Base-by-base conservation (phyloP, 2,888 invertebrate species). In the Chromoteleia sp. region DNA sequence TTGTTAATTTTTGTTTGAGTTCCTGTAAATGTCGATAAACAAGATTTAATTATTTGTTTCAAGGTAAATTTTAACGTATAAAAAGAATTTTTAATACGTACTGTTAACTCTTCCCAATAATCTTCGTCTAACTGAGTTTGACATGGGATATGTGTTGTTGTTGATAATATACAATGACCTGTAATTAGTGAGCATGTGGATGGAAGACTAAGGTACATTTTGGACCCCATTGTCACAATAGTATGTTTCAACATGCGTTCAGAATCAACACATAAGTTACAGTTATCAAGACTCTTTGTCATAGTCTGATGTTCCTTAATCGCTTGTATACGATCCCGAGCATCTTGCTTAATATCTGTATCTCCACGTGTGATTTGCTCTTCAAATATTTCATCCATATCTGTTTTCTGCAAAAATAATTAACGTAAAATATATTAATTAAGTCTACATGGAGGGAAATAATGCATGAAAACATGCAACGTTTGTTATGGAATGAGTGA, bases 41-140 rank as follows among this genome's bases (percentile, higher is more conserved):
- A 41, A 41, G 12, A 15, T 25, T 25, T 4, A 2, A 25, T 25
- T 25, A 4, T 4, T 25, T 25, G 25, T 5, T 25, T 25, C 25
- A 25, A 25, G 25, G 25, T 39, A 39, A 39, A 39, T 12, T 39
- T n/a, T n/a, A n/a, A n/a, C n/a, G n/a, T n/a, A n/a, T n/a, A n/a
- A n/a, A n/a, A n/a, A n/a, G n/a, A n/a, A n/a, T 41, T 41, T 41
- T 12, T 41, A 41, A 36, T 50, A 56, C 65, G 10, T 19, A 95
- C 96, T 93, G 94, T 93, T 76, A 99, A 93, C 93, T 98, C 98
- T 75, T 94, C 94, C 97, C 97, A 99, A 52, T 97, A 96, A 92
- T 99, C 98, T 93, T 99, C 99, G 92, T 99, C 99, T 43, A 98
- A 89, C 83, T 95, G 94, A 0, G 98, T 97, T 36, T 95, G 94